Percentiles rank a stretch among this genome's conserved stretches.
Conservation (phyloP, 1,140 invertebrate genomes). For the Zaprionus gabonicus region DNA sequence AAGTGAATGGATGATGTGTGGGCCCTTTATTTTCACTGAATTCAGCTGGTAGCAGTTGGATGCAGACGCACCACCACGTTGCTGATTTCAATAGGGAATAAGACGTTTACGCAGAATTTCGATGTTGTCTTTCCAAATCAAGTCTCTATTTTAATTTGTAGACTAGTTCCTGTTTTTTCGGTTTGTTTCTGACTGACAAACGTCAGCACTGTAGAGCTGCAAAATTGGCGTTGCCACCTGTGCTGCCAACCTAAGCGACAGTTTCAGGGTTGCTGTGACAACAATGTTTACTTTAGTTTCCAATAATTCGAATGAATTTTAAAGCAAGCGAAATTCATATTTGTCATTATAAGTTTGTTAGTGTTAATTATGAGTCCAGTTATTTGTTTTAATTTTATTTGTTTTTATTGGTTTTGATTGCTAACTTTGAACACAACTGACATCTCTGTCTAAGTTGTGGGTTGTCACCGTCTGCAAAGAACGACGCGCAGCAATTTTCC, state of each 20-base stretch:
- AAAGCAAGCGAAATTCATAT: background rate
- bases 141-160: slow-evolving; percentile 12
- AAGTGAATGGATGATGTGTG: slow-evolving; percentile 1
- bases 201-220: slow-evolving; percentile 46
- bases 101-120: background rate
- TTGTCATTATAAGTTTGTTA: background rate
- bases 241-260: slow-evolving; percentile 31
- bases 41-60: slow-evolving; percentile 2
- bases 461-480: slow-evolving; percentile 30
- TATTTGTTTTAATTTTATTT: background rate
- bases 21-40: slow-evolving; percentile 1
- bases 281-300: background rate
- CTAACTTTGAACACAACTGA: slow-evolving; percentile 38
- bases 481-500: slow-evolving; percentile 51
- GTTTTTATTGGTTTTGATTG: background rate
- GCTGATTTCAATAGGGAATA: background rate
- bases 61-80: background rate
- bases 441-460: background rate
- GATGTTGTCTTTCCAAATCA: slow-evolving; percentile 6
- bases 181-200: slow-evolving; percentile 48
- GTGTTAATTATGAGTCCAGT: background rate
- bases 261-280: slow-evolving; percentile 22
- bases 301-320: background rate
- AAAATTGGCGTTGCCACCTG: slow-evolving; percentile 41
- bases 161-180: slow-evolving; percentile 36